Base-by-base conservation (phyloP, 2,888 invertebrate genomes). In the Pristionchus arcanus region DNA sequence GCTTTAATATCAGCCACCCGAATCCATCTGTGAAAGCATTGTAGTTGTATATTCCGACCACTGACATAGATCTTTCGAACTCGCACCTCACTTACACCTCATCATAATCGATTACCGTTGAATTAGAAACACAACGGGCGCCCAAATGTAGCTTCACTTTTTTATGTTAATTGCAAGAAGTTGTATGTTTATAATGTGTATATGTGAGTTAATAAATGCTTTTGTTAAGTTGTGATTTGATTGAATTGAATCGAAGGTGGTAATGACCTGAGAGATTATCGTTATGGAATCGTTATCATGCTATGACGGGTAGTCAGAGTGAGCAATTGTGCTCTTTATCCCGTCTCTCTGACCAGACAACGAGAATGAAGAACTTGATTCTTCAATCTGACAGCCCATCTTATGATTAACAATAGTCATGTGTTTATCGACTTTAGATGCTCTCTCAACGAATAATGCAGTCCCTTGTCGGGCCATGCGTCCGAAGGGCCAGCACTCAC, bases 401-500 rank as follows among this genome's bases (percentile, higher is more conserved):
- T 49, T 49, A 49, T 49, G 42, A 49, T 13, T 13, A 11, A 49
- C 42, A 49, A 49, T 11, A 49, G 42, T 13, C 4, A 13, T 9
- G 1, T 49, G 4, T 3, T 49, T 49, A 49, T 49, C 42, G 13
- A 49, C 59, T 31, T 25, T 13, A 59, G 84, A 59, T 85, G 59
- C 84, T 85, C 59, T 59, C 59, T 13, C 59, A 34, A 59, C 84
- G 59, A 59, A 28, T 16, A 34, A 28, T 63, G n/a, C 59, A 85
- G 13, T 59, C 59, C 21, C 84, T 85, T 21, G 37, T 55, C 55
- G 84, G 84, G 1, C 25, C 84, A 2, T 85, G 31, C 25, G 1
- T 63, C 49, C n/a, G 87, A 87, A 42, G 87, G 49, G 87, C 87
- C 28, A 92, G 92, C 53, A 94, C 94, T 68, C 94, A 94, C 90